Base-by-base conservation (phyloP, 2,113 vertebrate genomes). In the Mystacornis crossleyi region DNA sequence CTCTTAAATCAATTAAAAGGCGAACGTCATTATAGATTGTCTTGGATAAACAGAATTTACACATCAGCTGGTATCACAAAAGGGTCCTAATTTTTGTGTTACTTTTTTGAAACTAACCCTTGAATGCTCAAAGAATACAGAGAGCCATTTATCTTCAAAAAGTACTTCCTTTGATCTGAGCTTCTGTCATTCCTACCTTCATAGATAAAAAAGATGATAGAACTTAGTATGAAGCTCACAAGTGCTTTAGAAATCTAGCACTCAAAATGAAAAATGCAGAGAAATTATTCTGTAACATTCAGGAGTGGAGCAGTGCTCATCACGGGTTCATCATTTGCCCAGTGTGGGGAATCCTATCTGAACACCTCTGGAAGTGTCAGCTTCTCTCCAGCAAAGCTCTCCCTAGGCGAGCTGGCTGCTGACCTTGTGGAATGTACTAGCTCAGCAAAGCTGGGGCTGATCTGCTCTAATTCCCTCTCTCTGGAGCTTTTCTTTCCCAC, bases 401-500 rank as follows among this genome's bases (percentile, higher is more conserved):
- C 10, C 65, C 26, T 19, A 10, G 71, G 57, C 58, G 72, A 86
- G 79, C 67, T 86, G 82, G 67, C 48, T 66, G 60, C 69, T 93
- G 93, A 93, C 80, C 90, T 70, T 83, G 60, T 71, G 86, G 38
- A 96, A 95, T 71, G 80, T 31, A 72, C 72, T 10, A 48, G 82
- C 85, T 96, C 93, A 94, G 92, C 93, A 89, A 65, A 67, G 72
- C 67, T 81, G 16, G 69, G 55, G 34, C 69, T 95, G 75, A 96
- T 90, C 92, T 90, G 72, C 82, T 74, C 62, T 61, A 95, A 95
- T 96, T 96, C 88, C 53, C 33, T 45, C 21, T 77, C 90, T 90
- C 88, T 48, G 53, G 61, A 89, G 75, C 80, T 93, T 92, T 90
- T 81, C 88, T 93, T 86, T 95, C 85, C 93, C 93, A 92, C 69